Evolutionary conservation across 2,797 vertebrate species (phyloP).

Genomic region (Schizothorax lantsangensis): DNA sequence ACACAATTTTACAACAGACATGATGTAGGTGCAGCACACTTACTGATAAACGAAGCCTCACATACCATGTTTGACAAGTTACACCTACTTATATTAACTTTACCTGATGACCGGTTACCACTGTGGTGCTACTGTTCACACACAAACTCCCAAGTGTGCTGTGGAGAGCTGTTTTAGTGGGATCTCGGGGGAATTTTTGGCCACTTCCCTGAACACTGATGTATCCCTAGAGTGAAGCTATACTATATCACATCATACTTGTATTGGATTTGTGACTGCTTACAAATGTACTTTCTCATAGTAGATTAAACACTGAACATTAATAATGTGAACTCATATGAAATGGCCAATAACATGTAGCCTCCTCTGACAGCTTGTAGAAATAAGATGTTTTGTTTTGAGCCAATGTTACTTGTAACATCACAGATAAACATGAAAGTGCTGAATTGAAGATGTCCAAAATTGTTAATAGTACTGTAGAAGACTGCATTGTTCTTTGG

Average conservation of each 20-base stretch:
- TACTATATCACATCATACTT: slow-evolving; percentile 41
- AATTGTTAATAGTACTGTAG: neutral
- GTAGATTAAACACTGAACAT: slow-evolving; percentile 32
- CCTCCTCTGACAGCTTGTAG: slow-evolving; percentile 2
- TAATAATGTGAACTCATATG: slow-evolving; percentile 2
- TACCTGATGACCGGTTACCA: neutral
- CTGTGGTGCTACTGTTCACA: neutral
- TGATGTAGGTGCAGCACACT: neutral
- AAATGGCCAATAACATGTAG: neutral
- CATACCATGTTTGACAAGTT: neutral
- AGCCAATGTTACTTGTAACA: neutral
- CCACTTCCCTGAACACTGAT: slow-evolving; percentile 35
- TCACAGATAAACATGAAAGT: slow-evolving; percentile 24
- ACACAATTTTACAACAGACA: neutral
- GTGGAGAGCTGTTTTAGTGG: slow-evolving; percentile 27
- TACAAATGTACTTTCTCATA: slow-evolving; percentile 27
- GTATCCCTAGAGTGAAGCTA: slow-evolving; percentile 43
- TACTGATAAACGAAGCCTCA: neutral
- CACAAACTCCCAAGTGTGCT: slow-evolving; percentile 48
- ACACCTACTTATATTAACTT: slow-evolving; percentile 9
- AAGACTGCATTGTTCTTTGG: neutral
- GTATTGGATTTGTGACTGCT: slow-evolving; percentile 28
- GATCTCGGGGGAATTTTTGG: slow-evolving; percentile 44
- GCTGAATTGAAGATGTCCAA: neutral
- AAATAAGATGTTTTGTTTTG: neutral